Percentiles rank a stretch among this genome's conserved stretches.
phyloP scores from a whole-genome alignment of 2,888 invertebrate species.

The Cheilosia grossa region DNA sequence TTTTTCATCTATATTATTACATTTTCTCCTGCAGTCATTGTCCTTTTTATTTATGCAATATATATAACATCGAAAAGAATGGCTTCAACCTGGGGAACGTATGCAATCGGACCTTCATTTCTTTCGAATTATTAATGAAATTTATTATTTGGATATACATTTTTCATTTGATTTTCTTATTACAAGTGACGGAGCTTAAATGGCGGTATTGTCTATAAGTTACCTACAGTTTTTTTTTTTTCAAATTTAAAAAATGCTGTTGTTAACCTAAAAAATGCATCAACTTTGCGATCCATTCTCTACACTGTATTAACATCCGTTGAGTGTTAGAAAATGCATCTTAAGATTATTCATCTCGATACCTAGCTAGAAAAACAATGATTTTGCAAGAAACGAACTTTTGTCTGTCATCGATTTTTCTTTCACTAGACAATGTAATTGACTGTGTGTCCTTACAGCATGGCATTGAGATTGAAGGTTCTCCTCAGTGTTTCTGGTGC shows the following conservation, averaged over 20 bases:
- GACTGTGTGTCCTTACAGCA: slow-evolving; percentile 4
- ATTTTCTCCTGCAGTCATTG: slow-evolving; percentile 69
- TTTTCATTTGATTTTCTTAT: background rate
- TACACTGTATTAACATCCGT: background rate
- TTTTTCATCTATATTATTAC: slow-evolving; percentile 48
- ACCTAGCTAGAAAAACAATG: no score
- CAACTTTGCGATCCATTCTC: background rate
- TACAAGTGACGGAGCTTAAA: background rate
- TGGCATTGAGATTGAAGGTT: slow-evolving; percentile 14
- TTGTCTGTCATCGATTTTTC: slow-evolving; percentile 59
- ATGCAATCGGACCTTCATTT: slow-evolving; percentile 18
- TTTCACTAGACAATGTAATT: slow-evolving; percentile 14
- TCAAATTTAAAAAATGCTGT: no score
- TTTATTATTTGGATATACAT: background rate
- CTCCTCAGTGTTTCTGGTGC: background rate
- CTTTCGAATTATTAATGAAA: background rate
- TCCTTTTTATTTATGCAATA: slow-evolving; percentile 73
- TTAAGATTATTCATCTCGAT: no score
- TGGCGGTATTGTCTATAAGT: background rate
- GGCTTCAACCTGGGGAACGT: slow-evolving; percentile 37
- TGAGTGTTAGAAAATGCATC: no score
- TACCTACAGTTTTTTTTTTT: no score
- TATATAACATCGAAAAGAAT: slow-evolving; percentile 28
- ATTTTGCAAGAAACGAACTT: slow-evolving; percentile 1
- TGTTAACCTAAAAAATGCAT: background rate